phyloP scores from a whole-genome alignment of 2,888 invertebrate genomes.

The Campoletis raptor region DNA sequence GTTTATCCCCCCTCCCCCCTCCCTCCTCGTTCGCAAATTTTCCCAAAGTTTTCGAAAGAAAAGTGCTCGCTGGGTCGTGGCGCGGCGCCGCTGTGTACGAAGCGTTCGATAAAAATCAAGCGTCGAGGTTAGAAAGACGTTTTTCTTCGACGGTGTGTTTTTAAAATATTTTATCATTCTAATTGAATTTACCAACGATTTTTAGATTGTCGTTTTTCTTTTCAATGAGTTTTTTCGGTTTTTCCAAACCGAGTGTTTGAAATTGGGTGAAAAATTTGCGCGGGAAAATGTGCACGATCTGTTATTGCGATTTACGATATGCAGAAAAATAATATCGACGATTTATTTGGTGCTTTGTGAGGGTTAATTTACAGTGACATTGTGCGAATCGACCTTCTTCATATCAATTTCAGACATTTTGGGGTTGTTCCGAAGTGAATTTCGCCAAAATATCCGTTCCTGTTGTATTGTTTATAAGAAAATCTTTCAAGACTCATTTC shows the following conservation, averaged over 20 bases:
- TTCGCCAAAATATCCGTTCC: not conserved
- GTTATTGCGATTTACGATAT: not conserved
- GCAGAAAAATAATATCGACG: slow-evolving; percentile 4
- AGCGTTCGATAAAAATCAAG: slow-evolving; percentile 8
- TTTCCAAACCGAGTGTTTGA: not conserved
- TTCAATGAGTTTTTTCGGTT: not conserved
- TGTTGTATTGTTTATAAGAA: not conserved
- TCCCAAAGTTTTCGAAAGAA: slow-evolving; percentile 15
- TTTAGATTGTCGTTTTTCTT: not conserved
- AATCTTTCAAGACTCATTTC: not conserved
- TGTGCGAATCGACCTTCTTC: not conserved
- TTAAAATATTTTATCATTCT: not conserved
- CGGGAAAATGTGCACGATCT: slow-evolving; percentile 22
- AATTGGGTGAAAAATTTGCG: slow-evolving; percentile 8
- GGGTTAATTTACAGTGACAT: not conserved
- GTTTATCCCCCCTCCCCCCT: slow-evolving; percentile 4
- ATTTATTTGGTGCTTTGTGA: not conserved
- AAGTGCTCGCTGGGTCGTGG: slow-evolving; percentile 3
- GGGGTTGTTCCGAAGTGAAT: slow-evolving; percentile 55
- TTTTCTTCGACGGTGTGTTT: slow-evolving; percentile 23
- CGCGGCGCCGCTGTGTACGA: slow-evolving; percentile 40
- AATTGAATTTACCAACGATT: not conserved
- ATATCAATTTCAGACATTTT: slow-evolving; percentile 51
- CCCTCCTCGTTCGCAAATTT: not conserved
- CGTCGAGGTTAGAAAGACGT: slow-evolving; percentile 59